Percentiles rank a stretch among this genome's conserved stretches.
Conservation (phyloP, 2,888 invertebrate species). For the Heteropelma amictum region DNA sequence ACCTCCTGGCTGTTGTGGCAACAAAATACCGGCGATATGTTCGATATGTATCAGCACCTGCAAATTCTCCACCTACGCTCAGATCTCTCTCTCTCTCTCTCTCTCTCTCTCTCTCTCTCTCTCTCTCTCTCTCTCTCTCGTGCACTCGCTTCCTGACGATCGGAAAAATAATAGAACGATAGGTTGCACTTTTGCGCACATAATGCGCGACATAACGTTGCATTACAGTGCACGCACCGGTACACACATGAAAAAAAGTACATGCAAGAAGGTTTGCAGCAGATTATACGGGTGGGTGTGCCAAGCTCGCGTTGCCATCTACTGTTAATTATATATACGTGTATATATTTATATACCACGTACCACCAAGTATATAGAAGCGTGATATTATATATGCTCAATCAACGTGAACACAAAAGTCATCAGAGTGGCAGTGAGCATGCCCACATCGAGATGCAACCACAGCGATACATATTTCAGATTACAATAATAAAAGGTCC, state of each 20-base stretch:
- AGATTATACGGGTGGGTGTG: conserved; percentile 49
- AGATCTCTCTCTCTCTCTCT: too few species aligned
- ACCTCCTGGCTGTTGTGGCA: not conserved
- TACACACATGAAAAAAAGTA: too few species aligned
- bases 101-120: too few species aligned
- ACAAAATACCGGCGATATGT: not conserved
- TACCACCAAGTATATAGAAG: not conserved
- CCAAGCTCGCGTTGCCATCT: conserved; percentile 25
- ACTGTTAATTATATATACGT: conserved; percentile 4
- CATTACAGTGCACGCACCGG: conserved; percentile 2
- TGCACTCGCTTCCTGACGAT: conserved; percentile 34
- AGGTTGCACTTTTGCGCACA: conserved; percentile 22
- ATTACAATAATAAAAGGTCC: too few species aligned
- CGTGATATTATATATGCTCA: conserved; percentile 21
- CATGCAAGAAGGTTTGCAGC: conserved; percentile 17
- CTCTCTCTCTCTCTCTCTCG: too few species aligned
- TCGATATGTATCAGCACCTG: conserved; percentile 37
- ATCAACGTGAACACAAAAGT: conserved; percentile 33
- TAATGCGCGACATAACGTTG: conserved; percentile 11
- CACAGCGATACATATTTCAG: not conserved
- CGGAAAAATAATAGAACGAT: conserved; percentile 19
- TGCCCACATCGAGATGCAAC: conserved; percentile 31
- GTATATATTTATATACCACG: not conserved
- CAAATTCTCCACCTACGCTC: conserved; percentile 43
- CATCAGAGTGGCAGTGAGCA: conserved; percentile 1